phyloP scores from a whole-genome alignment of 2,797 vertebrate genomes.

The Bufotes viridis region DNA sequence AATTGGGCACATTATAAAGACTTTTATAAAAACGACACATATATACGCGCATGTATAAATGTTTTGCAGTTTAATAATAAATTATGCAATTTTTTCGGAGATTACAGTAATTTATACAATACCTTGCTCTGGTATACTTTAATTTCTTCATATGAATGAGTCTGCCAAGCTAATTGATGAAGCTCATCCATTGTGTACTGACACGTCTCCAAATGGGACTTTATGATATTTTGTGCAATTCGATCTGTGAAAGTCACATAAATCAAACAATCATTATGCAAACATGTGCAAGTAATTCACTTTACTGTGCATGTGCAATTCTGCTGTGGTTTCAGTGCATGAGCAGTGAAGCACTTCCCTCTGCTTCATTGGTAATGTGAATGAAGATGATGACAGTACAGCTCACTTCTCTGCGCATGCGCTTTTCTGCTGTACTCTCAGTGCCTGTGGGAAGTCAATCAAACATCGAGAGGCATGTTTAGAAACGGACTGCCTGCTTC shows the following conservation, averaged over 20 bases:
- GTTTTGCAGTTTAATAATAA: not conserved
- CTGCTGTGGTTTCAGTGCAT: too few relatives aligned
- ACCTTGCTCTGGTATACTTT: conserved; percentile 99
- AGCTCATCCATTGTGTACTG: conserved; percentile 97
- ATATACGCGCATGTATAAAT: not conserved
- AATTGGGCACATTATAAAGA: not conserved
- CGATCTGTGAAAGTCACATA: conserved; percentile 79
- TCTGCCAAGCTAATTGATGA: conserved; percentile 98
- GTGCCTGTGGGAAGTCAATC: too few relatives aligned
- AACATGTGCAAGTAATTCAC: not conserved
- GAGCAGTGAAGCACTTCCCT: too few relatives aligned
- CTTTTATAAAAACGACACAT: not conserved
- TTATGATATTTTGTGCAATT: conserved; percentile 99
- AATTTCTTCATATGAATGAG: conserved; percentile 97
- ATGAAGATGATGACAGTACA: too few relatives aligned
- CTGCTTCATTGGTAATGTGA: too few relatives aligned
- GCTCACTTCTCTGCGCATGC: too few relatives aligned
- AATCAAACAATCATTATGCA: not conserved
- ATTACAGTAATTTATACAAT: conserved; percentile 49
- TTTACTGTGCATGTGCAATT: too few relatives aligned
- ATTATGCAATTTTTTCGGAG: not conserved
- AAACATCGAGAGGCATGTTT: too few relatives aligned
- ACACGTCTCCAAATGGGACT: conserved; percentile 98
- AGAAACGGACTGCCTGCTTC: too few relatives aligned
- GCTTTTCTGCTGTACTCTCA: too few relatives aligned